Conservation (phyloP, 2,888 invertebrate species). For the Macrophya annulata region DNA sequence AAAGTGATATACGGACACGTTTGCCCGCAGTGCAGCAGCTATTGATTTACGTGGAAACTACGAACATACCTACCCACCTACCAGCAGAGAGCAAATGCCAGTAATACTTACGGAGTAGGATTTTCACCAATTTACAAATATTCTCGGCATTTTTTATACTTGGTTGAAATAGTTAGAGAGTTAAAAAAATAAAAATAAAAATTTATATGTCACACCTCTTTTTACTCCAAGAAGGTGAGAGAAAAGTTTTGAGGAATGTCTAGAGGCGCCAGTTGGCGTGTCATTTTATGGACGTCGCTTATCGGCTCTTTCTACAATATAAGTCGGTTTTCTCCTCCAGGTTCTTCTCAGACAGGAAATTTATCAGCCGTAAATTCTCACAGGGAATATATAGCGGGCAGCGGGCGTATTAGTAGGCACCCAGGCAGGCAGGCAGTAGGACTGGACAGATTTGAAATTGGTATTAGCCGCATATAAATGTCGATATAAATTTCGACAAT, state of each 20-base stretch:
- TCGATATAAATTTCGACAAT: not conserved
- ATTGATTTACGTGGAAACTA: conserved; percentile 38
- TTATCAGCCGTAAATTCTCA: conserved; percentile 27
- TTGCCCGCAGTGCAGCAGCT: conserved; percentile 39
- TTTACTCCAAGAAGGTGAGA: not conserved
- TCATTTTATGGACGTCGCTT: conserved; percentile 35
- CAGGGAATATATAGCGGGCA: not conserved
- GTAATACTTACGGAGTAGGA: not conserved
- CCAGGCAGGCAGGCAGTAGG: not conserved
- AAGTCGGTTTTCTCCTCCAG: conserved; percentile 7
- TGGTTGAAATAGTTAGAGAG: not conserved
- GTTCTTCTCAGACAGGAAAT: conserved; percentile 37
- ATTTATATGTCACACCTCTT: not conserved
- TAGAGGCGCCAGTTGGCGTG: conserved; percentile 28
- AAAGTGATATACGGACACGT: conserved; percentile 42
- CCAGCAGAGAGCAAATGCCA: not conserved
- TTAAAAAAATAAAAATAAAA: not conserved
- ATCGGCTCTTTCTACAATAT: conserved; percentile 30
- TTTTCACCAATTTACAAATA: not conserved
- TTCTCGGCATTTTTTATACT: not conserved
- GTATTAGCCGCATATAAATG: conserved; percentile 6
- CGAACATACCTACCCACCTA: not conserved
- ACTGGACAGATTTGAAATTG: conserved; percentile 21
- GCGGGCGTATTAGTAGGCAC: not conserved
- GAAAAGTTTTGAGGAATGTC: conserved; percentile 27